phyloP scores from a whole-genome alignment of 2,888 invertebrate species.

The Phasia obesa region DNA sequence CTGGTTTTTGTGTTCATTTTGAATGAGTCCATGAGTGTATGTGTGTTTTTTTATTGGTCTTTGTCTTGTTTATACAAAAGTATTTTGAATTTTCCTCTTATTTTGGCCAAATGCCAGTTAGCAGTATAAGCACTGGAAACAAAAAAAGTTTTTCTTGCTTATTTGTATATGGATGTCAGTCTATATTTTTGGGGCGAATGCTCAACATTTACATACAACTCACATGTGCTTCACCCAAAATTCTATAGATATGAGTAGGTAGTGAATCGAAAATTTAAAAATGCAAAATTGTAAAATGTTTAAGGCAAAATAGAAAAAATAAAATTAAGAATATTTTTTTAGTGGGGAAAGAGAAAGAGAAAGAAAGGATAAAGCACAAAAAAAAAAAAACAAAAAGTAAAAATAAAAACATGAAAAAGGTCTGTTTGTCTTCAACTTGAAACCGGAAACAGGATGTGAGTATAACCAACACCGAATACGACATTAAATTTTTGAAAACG shows the following conservation, averaged over 20 bases:
- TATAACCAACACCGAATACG: slow-evolving; percentile 57
- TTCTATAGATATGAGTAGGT: too few relatives aligned
- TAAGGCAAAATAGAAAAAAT: slow-evolving; percentile 42
- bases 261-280: slow-evolving; percentile 45
- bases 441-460: slow-evolving; percentile 64
- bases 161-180: slow-evolving; percentile 62
- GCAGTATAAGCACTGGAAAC: slow-evolving; percentile 42
- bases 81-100: slow-evolving; percentile 54
- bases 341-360: neutral
- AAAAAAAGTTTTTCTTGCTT: slow-evolving; percentile 48
- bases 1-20: slow-evolving; percentile 50
- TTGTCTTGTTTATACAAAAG: slow-evolving; percentile 34
- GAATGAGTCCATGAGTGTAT: slow-evolving; percentile 21
- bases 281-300: slow-evolving; percentile 59
- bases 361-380: neutral
- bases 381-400: neutral
- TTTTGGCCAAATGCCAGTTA: slow-evolving; percentile 65
- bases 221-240: slow-evolving; percentile 7
- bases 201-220: slow-evolving; percentile 2
- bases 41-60: slow-evolving; percentile 20
- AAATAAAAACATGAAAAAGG: slow-evolving; percentile 56
- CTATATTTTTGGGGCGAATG: slow-evolving; percentile 36
- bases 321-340: slow-evolving; percentile 34
- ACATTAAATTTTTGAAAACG: slow-evolving; percentile 48
- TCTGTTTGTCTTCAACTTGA: slow-evolving; percentile 64